Evolutionary conservation across 2,797 vertebrate genomes (phyloP).

Genomic region (Darevskia nairensis): DNA sequence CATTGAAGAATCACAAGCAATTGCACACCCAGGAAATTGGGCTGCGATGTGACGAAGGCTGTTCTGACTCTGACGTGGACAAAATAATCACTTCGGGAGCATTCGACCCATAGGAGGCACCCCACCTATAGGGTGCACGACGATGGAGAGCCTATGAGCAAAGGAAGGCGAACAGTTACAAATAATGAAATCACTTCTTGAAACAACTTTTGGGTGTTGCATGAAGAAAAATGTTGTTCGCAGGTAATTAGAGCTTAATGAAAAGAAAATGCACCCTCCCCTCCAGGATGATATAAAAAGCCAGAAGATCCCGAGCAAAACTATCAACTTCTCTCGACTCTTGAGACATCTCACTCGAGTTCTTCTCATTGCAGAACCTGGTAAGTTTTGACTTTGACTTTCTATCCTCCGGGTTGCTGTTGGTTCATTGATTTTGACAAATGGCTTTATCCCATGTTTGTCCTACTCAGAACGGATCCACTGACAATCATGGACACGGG

Average conservation of each 20-base stretch:
- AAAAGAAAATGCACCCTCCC: background rate
- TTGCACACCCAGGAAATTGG: background rate
- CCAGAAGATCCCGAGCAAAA: background rate
- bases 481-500: no score
- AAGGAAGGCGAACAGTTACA: background rate
- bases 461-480: no score
- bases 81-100: background rate
- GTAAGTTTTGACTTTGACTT: background rate
- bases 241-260: background rate
- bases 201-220: background rate
- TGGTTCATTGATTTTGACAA: background rate
- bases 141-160: background rate
- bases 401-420: background rate
- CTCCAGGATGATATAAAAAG: constrained; percentile 9
- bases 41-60: background rate
- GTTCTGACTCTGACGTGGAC: background rate
- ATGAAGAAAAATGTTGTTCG: background rate
- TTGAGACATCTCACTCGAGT: background rate
- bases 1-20: background rate
- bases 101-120: background rate
- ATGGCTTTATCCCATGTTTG: no score
- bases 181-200: background rate
- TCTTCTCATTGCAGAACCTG: background rate
- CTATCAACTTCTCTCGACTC: background rate
- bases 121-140: background rate